Base-by-base conservation (phyloP, 2,888 invertebrate species). In the Athalia circularis region DNA sequence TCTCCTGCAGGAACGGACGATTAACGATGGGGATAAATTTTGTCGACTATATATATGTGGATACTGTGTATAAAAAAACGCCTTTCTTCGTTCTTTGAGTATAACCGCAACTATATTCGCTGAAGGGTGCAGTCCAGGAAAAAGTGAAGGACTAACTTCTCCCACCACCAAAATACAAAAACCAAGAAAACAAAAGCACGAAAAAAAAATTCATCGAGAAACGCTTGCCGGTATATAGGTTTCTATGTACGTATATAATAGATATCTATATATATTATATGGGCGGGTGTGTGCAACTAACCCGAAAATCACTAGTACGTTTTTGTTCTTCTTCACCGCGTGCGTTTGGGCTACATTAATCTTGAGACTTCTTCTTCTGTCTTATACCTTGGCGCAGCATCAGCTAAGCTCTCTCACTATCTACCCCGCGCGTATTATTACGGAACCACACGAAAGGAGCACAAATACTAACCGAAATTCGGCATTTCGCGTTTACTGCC, bases 241-340 rank as follows among this genome's bases (percentile, higher is more conserved):
- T 29, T 29, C 1, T 29, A 29, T 29, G 1, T 29, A 29, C 29
- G 29, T 29, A 29, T 29, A 29, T 29, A 29, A 29, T 29, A 29
- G 0, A 29, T 29, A 29, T 29, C 29, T 29, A 29, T 29, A 29
- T 29, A 29, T 29, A 2, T 29, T 29, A 29, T 29, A 29, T 29
- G 29, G 2, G 29, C 29, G 29, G 59, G 72, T 59, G 45, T 59
- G 72, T 72, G 45, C 72, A 59, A 72, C 72, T 72, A 72, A 72
- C 72, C 52, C 72, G 72, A 72, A 72, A 72, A 72, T 72, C 72
- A 72, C 72, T 72, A 72, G 72, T 72, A 72, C 72, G 72, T 72
- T 72, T 72, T 72, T 72, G 72, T 72, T 72, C 72, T 72, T 72
- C 45, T 72, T 72, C 59, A 13, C 13, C 59, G 70, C 45, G 29